phyloP scores from a whole-genome alignment of 2,797 vertebrate genomes.

The Silurus aristotelis region DNA sequence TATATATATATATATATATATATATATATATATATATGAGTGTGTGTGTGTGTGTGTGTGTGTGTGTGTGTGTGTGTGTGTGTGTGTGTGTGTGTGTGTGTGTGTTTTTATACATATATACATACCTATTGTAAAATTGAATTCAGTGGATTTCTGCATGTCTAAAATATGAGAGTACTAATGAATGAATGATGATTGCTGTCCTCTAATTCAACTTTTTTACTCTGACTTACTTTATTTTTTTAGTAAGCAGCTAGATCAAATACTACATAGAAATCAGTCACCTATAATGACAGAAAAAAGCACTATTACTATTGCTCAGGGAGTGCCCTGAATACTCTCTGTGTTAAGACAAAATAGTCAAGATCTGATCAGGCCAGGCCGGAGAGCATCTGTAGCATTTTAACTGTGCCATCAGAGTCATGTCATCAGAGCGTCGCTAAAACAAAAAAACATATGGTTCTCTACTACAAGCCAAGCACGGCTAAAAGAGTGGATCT shows the following conservation, averaged over 20 bases:
- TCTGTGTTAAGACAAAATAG: not conserved
- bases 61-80: no score
- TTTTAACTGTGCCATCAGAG: not conserved
- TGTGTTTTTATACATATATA: not conserved
- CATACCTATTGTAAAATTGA: not conserved
- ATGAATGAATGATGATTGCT: not conserved
- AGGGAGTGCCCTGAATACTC: not conserved
- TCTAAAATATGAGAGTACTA: not conserved
- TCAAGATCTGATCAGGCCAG: not conserved
- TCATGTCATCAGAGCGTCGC: not conserved
- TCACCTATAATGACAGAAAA: not conserved
- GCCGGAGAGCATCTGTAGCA: conserved; percentile 2
- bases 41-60: no score
- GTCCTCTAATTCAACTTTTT: not conserved
- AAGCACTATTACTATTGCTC: not conserved
- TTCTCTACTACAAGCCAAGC: not conserved
- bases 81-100: no score
- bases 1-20: not conserved
- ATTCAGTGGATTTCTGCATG: not conserved
- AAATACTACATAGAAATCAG: not conserved
- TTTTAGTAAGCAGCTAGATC: not conserved
- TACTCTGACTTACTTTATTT: not conserved
- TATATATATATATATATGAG: not conserved
- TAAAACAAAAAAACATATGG: conserved; percentile 27
- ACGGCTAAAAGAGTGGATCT: conserved; percentile 20